Evolutionary conservation across 2,797 vertebrate genomes (phyloP).

Genomic region (Pseudochirops corinnae): DNA sequence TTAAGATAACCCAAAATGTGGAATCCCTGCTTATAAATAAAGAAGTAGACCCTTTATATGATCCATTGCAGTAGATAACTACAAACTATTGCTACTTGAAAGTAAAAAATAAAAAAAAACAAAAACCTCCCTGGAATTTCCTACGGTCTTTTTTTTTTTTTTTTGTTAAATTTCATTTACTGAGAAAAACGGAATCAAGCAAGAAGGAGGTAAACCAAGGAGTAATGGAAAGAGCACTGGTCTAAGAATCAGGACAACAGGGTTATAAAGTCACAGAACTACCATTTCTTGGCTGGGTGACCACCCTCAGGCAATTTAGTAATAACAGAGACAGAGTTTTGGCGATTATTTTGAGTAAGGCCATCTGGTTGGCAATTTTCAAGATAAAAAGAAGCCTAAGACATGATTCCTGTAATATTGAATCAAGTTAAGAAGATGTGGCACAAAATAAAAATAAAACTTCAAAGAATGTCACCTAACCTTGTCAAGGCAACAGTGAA

Average conservation of each 20-base stretch:
- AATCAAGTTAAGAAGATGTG: not conserved
- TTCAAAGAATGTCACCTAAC: not conserved
- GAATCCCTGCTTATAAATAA: not conserved
- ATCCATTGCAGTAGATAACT: not conserved
- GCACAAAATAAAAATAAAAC: not conserved
- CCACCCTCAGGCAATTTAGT: not conserved
- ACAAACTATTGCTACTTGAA: not conserved
- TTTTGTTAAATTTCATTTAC: not conserved
- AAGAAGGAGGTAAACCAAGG: not conserved
- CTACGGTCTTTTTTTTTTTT: not conserved
- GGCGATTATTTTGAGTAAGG: not conserved
- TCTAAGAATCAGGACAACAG: not conserved
- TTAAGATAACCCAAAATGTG: not conserved
- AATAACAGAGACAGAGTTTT: not conserved
- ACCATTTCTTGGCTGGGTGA: not conserved
- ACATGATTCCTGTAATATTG: not conserved
- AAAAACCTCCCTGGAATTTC: not conserved
- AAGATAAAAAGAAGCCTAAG: not conserved
- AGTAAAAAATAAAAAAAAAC: not conserved
- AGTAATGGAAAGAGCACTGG: not conserved
- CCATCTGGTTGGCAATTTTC: not conserved
- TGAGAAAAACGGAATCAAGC: not conserved
- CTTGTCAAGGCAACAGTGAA: not conserved
- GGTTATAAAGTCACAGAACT: not conserved
- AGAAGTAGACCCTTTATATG: not conserved